These are phyloP conservation scores for Probaryconus sp. DNA, from an alignment of 1,140 invertebrate genomes.

Conservation along the genomic window DNA sequence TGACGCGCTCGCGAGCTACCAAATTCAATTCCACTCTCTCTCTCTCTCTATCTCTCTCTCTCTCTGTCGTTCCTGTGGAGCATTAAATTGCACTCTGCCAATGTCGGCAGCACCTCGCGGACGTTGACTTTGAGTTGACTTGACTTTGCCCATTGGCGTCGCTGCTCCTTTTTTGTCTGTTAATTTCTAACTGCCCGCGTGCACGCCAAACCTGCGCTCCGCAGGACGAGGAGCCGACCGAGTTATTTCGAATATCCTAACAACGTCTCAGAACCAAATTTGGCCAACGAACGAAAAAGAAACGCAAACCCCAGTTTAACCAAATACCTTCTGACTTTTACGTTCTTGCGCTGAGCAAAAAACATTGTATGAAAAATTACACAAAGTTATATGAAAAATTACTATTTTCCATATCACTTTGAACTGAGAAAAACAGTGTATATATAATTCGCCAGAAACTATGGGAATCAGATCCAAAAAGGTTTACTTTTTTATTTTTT, in stretches of 20 bases:
- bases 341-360: too few relatives aligned
- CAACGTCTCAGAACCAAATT: too few relatives aligned
- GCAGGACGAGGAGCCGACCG: background rate
- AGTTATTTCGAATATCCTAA: constrained; percentile 12
- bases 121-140: constrained; percentile 33
- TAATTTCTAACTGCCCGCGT: constrained; percentile 36
- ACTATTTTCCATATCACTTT: too few relatives aligned
- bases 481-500: too few relatives aligned
- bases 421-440: too few relatives aligned
- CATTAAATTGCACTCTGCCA: constrained; percentile 16
- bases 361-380: too few relatives aligned
- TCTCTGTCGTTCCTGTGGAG: constrained; percentile 9
- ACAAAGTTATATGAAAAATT: too few relatives aligned
- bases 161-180: constrained; percentile 18
- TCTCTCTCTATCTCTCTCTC: constrained; percentile 1
- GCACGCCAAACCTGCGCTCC: constrained; percentile 32
- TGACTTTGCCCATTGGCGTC: constrained; percentile 15
- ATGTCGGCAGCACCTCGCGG: constrained; percentile 5
- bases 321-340: too few relatives aligned
- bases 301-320: too few relatives aligned
- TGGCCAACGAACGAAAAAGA: too few relatives aligned
- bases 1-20: constrained; percentile 23
- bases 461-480: too few relatives aligned
- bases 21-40: constrained; percentile 29
- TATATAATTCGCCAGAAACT: too few relatives aligned